These are phyloP conservation scores for Bovichtus variegatus DNA, from an alignment of 2,797 vertebrate genomes.

Conservation along the genomic window DNA sequence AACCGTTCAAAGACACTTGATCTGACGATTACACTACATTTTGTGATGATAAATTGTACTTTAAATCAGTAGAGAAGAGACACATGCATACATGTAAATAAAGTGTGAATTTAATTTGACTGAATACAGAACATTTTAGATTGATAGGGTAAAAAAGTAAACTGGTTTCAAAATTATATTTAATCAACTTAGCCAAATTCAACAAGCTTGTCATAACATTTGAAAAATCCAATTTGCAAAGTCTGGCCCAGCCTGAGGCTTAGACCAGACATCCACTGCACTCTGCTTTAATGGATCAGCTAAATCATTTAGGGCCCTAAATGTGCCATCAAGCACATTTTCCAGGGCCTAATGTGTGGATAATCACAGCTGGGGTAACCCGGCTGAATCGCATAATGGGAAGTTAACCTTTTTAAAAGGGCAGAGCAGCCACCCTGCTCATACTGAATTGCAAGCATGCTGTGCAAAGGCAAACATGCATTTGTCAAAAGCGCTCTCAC, in stretches of 20 bases:
- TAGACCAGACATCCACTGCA: conserved; percentile 66
- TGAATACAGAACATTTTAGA: conserved; percentile 3
- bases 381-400: conserved; percentile 77
- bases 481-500: conserved; percentile 48
- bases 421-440: conserved; percentile 65
- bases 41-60: neutral
- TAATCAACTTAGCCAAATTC: conserved; percentile 49
- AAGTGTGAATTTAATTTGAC: neutral
- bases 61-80: conserved; percentile 15
- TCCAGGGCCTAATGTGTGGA: conserved; percentile 82
- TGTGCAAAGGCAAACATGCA: conserved; percentile 30
- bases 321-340: conserved; percentile 83
- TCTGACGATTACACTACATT: neutral
- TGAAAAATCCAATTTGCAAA: conserved; percentile 69
- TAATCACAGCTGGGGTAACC: conserved; percentile 83
- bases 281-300: conserved; percentile 82
- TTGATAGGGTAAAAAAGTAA: neutral
- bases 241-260: conserved; percentile 62
- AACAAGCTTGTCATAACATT: conserved; percentile 78
- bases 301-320: conserved; percentile 83
- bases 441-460: conserved; percentile 46
- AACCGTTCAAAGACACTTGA: neutral
- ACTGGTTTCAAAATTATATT: conserved; percentile 24
- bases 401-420: conserved; percentile 84
- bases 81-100: neutral